Evolutionary conservation across 2,888 invertebrate genomes (phyloP).

Genomic region (Heliothis peltigera): DNA sequence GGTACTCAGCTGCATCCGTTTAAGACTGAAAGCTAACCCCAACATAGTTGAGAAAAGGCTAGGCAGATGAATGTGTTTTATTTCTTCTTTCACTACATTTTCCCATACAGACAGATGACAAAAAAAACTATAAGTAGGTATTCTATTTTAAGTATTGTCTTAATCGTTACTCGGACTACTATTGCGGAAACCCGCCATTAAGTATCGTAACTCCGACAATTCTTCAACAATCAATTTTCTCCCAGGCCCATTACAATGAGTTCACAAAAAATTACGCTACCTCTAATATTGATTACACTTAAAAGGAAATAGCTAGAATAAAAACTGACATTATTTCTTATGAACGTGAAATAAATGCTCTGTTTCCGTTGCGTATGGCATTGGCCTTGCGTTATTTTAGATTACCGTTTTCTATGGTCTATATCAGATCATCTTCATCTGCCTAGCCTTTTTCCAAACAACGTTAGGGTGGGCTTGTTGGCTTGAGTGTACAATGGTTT

Average conservation of each 20-base stretch:
- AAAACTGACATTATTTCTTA: conserved; percentile 38
- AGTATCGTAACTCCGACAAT: not conserved
- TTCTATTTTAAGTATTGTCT: not conserved
- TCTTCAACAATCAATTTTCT: conserved; percentile 17
- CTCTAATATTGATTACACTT: conserved; percentile 28
- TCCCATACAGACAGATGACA: too few species aligned
- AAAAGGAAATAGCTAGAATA: conserved; percentile 38
- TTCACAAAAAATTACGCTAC: not conserved
- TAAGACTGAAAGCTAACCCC: too few species aligned
- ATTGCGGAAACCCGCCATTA: not conserved
- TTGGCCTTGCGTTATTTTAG: not conserved
- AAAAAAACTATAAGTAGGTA: too few species aligned
- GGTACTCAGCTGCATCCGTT: too few species aligned
- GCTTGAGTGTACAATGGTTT: too few species aligned
- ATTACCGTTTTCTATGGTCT: not conserved
- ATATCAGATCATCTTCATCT: too few species aligned
- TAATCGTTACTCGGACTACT: not conserved
- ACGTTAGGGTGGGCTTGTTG: too few species aligned
- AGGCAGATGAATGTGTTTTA: too few species aligned
- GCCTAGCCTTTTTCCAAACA: not conserved
- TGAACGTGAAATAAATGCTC: conserved; percentile 39
- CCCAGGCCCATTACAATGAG: conserved; percentile 3
- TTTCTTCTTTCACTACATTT: too few species aligned
- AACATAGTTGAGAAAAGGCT: too few species aligned
- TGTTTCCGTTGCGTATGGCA: conserved; percentile 36